Percentiles rank a stretch among this genome's conserved stretches.
Evolutionary conservation across 2,888 invertebrate genomes (phyloP).

Genomic region (Rugalucina vietnamica): DNA sequence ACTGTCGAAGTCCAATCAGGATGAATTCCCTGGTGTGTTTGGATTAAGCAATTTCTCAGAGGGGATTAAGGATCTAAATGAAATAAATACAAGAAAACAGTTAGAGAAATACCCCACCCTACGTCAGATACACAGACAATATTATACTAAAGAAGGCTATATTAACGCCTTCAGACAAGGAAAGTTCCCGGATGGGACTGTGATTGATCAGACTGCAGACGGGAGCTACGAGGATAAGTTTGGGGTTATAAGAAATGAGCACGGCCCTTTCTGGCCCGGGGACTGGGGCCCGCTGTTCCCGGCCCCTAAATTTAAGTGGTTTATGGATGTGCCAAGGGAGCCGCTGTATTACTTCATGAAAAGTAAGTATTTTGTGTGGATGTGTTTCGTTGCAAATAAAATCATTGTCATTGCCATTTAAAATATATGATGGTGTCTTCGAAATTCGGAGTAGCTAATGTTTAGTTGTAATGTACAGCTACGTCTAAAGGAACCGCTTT

Average conservation of each 20-base stretch:
- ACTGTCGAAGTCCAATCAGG: conserved; percentile 76
- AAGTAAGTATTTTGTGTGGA: conserved; percentile 73
- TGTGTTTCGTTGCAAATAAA: no score
- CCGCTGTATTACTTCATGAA: conserved; percentile 72
- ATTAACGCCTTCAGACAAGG: conserved; percentile 75
- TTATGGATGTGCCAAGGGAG: conserved; percentile 63
- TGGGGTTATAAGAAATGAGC: conserved; percentile 78
- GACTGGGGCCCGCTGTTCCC: conserved; percentile 81
- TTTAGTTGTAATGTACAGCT: no score
- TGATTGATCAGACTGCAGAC: conserved; percentile 62
- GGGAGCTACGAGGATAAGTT: conserved; percentile 79
- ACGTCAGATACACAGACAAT: conserved; percentile 70
- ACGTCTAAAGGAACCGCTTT: no score
- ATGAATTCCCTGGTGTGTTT: conserved; percentile 75
- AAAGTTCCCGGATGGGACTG: conserved; percentile 75
- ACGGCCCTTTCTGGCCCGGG: conserved; percentile 83
- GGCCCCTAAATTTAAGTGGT: conserved; percentile 76
- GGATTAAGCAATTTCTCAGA: conserved; percentile 74
- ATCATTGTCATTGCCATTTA: no score
- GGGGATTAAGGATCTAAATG: conserved; percentile 73
- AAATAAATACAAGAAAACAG: conserved; percentile 63
- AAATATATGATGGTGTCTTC: no score
- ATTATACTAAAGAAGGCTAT: conserved; percentile 79
- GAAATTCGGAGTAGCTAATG: no score
- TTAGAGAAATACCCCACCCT: conserved; percentile 66